These are phyloP conservation scores for Microtus oregoni DNA, from an alignment of 2,113 vertebrate genomes.

Conservation along the genomic window DNA sequence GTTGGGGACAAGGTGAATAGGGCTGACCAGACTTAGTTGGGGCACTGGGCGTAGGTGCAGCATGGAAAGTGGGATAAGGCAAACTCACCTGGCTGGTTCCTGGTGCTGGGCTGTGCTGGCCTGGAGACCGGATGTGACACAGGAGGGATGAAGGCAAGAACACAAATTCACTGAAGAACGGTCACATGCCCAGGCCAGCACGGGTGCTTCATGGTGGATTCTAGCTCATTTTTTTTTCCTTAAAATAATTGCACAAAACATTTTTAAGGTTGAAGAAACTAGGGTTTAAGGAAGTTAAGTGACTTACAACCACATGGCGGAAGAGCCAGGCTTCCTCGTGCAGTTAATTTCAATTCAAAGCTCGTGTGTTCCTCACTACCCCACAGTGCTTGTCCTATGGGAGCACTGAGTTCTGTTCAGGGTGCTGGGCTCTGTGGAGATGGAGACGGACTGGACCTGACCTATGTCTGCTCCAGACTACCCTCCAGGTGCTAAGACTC, in stretches of 20 bases:
- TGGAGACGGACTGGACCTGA: not conserved
- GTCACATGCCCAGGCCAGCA: not conserved
- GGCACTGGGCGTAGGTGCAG: not conserved
- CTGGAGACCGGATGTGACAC: not conserved
- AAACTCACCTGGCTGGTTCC: not conserved
- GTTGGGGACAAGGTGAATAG: not conserved
- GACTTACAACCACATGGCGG: not conserved
- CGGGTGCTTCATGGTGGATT: not conserved
- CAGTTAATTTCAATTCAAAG: not conserved
- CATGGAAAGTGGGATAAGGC: not conserved
- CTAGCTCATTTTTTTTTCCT: not conserved
- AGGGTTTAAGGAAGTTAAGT: not conserved
- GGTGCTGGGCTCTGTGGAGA: not conserved
- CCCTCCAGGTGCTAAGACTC: rapidly evolving
- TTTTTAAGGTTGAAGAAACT: not conserved
- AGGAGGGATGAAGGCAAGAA: not conserved
- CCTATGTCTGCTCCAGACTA: too few species aligned
- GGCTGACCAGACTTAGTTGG: not conserved
- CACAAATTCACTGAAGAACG: not conserved
- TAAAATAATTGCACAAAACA: not conserved
- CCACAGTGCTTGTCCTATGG: rapidly evolving
- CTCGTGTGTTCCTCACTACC: rapidly evolving
- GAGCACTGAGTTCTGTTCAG: not conserved
- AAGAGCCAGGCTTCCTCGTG: not conserved
- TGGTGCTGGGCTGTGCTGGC: not conserved